phyloP scores from a whole-genome alignment of 1,140 invertebrate genomes.

The Philopotamus ludificatus region DNA sequence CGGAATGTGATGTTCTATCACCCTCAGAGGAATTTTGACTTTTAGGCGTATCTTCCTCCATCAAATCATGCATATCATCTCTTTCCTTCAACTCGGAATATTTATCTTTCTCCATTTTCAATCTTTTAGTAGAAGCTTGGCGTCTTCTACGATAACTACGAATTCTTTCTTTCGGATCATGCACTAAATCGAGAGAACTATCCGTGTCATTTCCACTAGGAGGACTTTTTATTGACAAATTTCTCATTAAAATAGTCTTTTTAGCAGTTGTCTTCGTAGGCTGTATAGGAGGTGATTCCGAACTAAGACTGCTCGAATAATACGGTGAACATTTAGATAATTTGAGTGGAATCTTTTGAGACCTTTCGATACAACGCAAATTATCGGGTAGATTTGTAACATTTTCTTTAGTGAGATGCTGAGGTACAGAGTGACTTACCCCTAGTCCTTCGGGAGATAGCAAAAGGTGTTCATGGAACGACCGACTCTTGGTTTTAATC shows the following conservation, averaged over 20 bases:
- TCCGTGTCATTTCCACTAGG: constrained; percentile 69
- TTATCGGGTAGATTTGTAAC: constrained; percentile 39
- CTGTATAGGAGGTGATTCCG: constrained; percentile 65
- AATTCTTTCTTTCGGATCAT: constrained; percentile 60
- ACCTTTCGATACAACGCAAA: constrained; percentile 44
- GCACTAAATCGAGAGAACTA: constrained; percentile 64
- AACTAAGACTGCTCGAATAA: constrained; percentile 68
- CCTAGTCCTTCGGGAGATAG: constrained; percentile 47
- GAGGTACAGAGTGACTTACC: constrained; percentile 24
- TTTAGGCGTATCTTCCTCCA: constrained; percentile 56
- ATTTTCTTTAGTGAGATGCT: constrained; percentile 40
- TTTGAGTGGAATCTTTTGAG: constrained; percentile 49
- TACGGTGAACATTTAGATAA: constrained; percentile 67
- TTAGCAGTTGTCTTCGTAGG: constrained; percentile 59
- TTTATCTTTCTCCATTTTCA: constrained; percentile 54
- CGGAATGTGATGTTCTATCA: constrained; percentile 52
- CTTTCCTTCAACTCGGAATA: constrained; percentile 46
- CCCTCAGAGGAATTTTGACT: constrained; percentile 57
- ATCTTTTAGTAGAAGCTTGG: constrained; percentile 58
- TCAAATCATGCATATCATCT: constrained; percentile 52
- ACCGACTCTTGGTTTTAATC: constrained; percentile 59
- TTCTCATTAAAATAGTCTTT: constrained; percentile 54
- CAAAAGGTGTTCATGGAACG: constrained; percentile 62
- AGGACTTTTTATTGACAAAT: constrained; percentile 61
- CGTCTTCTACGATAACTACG: constrained; percentile 64